Conservation (phyloP, 1,140 invertebrate species). For the Zaprionus gabonicus region DNA sequence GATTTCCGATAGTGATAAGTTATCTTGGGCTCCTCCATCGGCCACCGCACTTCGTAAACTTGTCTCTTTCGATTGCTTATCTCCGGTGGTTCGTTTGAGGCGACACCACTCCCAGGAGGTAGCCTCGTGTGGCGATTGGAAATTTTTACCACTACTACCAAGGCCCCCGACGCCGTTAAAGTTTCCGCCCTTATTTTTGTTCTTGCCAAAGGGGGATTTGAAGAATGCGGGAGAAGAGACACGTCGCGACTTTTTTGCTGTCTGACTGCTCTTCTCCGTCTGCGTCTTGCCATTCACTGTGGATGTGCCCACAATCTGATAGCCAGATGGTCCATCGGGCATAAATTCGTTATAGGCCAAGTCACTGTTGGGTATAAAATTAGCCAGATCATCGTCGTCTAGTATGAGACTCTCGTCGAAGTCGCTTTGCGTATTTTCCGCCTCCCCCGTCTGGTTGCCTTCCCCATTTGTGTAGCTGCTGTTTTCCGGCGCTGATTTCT, state of each 20-base stretch:
- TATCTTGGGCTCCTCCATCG: slow-evolving; percentile 62
- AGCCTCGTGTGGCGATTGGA: slow-evolving; percentile 74
- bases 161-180: slow-evolving; percentile 41
- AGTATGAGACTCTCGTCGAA: slow-evolving; percentile 75
- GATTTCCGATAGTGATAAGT: slow-evolving; percentile 75
- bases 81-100: slow-evolving; percentile 44
- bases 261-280: slow-evolving; percentile 74
- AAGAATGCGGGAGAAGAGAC: slow-evolving; percentile 88
- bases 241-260: slow-evolving; percentile 82
- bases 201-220: slow-evolving; percentile 86
- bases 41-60: slow-evolving; percentile 30
- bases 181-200: slow-evolving; percentile 57
- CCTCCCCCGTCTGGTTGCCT: slow-evolving; percentile 41
- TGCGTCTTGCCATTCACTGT: slow-evolving; percentile 78
- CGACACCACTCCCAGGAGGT: slow-evolving; percentile 84
- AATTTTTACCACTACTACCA: slow-evolving; percentile 47
- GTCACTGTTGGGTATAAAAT: slow-evolving; percentile 78
- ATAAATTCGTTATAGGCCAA: slow-evolving; percentile 83
- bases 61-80: slow-evolving; percentile 57
- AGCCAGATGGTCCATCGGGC: slow-evolving; percentile 82
- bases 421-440: slow-evolving; percentile 60
- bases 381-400: slow-evolving; percentile 80
- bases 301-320: slow-evolving; percentile 62
- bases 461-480: slow-evolving; percentile 22
- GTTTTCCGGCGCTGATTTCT: slow-evolving; percentile 2